Percentiles rank a stretch among this genome's conserved stretches.
phyloP scores from a whole-genome alignment of 2,888 invertebrate species.

The Leptinotarsa haldemani region DNA sequence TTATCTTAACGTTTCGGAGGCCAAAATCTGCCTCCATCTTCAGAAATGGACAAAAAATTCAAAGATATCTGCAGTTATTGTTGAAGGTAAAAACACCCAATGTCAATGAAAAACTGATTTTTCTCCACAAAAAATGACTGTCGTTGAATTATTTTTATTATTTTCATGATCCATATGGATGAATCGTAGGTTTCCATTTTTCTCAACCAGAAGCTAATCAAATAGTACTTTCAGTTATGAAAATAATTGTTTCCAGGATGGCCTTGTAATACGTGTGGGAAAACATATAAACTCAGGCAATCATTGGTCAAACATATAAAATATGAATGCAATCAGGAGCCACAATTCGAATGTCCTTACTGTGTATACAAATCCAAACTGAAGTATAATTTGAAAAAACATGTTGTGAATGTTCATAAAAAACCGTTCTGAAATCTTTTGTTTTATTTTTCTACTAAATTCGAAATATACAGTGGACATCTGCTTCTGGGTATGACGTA shows the following conservation, averaged over 20 bases:
- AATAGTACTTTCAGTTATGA: background rate
- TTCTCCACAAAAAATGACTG: too few relatives aligned
- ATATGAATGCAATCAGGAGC: slow-evolving; percentile 53
- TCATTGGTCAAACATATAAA: slow-evolving; percentile 45
- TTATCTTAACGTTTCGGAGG: too few relatives aligned
- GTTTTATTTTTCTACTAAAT: background rate
- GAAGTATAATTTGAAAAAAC: slow-evolving; percentile 45
- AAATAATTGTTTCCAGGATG: slow-evolving; percentile 31
- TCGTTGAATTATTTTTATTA: too few relatives aligned
- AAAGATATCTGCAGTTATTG: too few relatives aligned
- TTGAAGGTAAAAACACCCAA: too few relatives aligned
- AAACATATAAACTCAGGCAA: slow-evolving; percentile 47
- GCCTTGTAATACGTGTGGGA: slow-evolving; percentile 42
- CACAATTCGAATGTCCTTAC: slow-evolving; percentile 47
- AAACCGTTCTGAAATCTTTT: background rate
- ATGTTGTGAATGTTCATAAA: slow-evolving; percentile 39
- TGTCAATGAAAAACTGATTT: too few relatives aligned
- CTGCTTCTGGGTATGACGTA: too few relatives aligned
- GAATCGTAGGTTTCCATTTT: background rate
- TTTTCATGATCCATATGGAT: too few relatives aligned
- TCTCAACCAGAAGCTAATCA: background rate
- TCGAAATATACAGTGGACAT: too few relatives aligned
- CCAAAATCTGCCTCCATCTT: too few relatives aligned
- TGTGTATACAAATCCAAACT: slow-evolving; percentile 50
- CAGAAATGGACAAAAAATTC: too few relatives aligned